phyloP scores from a whole-genome alignment of 2,113 vertebrate species.

The Benitochromis conjunctus region DNA sequence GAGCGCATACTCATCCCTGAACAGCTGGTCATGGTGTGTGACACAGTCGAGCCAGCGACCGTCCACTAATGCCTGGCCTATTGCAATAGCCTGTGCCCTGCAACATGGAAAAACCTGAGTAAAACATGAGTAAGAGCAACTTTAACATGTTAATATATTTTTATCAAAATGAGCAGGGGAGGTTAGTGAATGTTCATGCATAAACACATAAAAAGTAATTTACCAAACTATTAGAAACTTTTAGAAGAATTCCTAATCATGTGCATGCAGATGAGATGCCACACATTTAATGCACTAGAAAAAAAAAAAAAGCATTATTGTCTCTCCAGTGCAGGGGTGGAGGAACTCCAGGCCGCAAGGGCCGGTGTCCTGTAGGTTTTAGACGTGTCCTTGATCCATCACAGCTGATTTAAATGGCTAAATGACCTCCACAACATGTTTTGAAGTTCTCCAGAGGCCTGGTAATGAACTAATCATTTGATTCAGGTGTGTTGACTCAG shows the following conservation, averaged over 20 bases:
- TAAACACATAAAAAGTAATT: not conserved
- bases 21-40: conserved; percentile 94
- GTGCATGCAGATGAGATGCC: not conserved
- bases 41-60: conserved; percentile 96
- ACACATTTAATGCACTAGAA: not conserved
- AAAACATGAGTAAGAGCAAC: not conserved
- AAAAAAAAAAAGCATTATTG: not conserved
- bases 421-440: not conserved
- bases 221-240: not conserved
- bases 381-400: not conserved
- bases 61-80: conserved; percentile 93
- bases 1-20: conserved; percentile 95
- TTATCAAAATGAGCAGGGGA: not conserved
- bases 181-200: not conserved
- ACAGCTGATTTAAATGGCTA: not conserved
- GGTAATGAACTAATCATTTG: not conserved
- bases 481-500: not conserved
- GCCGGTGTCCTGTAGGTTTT: not conserved
- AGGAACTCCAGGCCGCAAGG: not conserved
- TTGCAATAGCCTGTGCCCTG: conserved; percentile 95
- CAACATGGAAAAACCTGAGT: not conserved
- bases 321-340: not conserved
- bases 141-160: not conserved
- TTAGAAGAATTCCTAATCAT: not conserved
- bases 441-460: not conserved